These are phyloP conservation scores for Avahi laniger DNA, from an alignment of 2,797 vertebrate species.

Conservation along the genomic window DNA sequence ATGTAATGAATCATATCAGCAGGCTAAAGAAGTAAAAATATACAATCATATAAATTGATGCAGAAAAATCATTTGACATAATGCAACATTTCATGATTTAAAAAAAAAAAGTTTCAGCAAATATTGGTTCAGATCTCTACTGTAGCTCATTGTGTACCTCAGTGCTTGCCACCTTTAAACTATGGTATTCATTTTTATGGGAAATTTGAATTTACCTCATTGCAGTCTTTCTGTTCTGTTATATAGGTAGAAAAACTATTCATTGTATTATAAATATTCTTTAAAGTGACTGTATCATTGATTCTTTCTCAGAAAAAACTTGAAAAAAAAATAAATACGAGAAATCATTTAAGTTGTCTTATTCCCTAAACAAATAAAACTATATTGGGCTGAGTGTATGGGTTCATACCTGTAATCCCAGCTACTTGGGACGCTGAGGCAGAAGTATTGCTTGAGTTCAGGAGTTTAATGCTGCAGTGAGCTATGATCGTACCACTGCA, in stretches of 20 bases:
- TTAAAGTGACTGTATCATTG: background rate
- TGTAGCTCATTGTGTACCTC: background rate
- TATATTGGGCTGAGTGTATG: background rate
- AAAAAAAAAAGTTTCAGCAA: background rate
- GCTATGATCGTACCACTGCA: background rate
- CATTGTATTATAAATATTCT: background rate
- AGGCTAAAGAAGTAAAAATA: background rate
- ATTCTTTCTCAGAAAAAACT: background rate
- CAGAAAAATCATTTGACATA: background rate
- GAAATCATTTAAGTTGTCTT: background rate
- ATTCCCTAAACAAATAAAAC: constrained; percentile 41
- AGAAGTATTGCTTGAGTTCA: background rate
- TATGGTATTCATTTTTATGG: background rate
- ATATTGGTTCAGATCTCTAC: background rate
- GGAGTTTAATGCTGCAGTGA: background rate
- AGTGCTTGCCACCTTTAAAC: background rate
- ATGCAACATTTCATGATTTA: background rate
- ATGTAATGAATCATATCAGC: background rate
- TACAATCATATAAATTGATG: background rate
- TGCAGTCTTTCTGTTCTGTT: background rate
- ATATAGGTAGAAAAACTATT: background rate
- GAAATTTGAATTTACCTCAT: background rate
- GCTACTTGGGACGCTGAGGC: background rate
- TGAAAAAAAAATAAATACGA: background rate
- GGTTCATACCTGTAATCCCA: background rate